Evolutionary conservation across 1,140 invertebrate genomes (phyloP).

Genomic region (Dinoponera quadriceps): DNA sequence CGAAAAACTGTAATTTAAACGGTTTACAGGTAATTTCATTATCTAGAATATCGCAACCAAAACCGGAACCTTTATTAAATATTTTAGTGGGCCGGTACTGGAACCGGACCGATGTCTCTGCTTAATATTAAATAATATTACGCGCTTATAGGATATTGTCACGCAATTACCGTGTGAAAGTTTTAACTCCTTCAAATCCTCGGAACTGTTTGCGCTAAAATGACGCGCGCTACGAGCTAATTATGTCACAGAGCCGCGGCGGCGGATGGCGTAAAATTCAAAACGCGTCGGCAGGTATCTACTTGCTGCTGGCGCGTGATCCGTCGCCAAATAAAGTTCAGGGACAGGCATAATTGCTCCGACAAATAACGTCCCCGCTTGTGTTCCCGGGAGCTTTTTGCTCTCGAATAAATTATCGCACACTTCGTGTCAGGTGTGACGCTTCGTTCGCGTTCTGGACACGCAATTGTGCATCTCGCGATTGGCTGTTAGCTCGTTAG

Average conservation of each 20-base stretch:
- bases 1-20: too few relatives aligned
- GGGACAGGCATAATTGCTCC: constrained; percentile 30
- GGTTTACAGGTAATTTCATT: too few relatives aligned
- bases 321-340: constrained; percentile 17
- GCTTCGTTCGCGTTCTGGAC: background rate
- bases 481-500: background rate
- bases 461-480: background rate
- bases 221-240: background rate
- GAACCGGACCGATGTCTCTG: too few relatives aligned
- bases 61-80: too few relatives aligned
- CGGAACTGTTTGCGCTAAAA: constrained; percentile 5
- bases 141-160: too few relatives aligned
- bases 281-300: background rate
- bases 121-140: too few relatives aligned
- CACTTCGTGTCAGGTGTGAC: constrained; percentile 13
- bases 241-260: background rate
- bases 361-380: background rate
- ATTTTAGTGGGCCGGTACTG: too few relatives aligned
- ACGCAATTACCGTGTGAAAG: constrained; percentile 11
- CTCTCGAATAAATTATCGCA: constrained; percentile 45
- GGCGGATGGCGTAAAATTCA: constrained; percentile 23
- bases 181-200: constrained; percentile 33
- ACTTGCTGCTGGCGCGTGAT: background rate
- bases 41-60: too few relatives aligned
- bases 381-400: constrained; percentile 43